These are phyloP conservation scores for Rhinichthys osculus DNA, from an alignment of 2,797 vertebrate species.

Conservation along the genomic window DNA sequence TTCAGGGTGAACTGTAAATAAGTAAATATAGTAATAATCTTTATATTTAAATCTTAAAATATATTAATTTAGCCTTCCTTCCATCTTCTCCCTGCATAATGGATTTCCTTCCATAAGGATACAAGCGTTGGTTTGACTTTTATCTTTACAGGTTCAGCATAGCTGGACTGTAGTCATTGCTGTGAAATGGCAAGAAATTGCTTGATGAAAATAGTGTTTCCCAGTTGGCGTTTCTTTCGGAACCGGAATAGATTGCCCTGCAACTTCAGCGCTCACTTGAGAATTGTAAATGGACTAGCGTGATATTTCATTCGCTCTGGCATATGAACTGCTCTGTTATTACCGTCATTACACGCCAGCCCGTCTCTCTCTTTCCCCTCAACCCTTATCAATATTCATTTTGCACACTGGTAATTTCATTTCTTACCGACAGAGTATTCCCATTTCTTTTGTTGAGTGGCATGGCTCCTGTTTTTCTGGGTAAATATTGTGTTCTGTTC, in stretches of 20 bases:
- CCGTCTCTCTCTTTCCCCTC: conserved; percentile 24
- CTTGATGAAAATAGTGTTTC: conserved; percentile 34
- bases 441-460: conserved; percentile 35
- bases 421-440: conserved; percentile 42
- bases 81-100: not conserved
- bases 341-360: conserved; percentile 39
- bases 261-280: conserved; percentile 45
- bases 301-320: conserved; percentile 41
- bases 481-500: conserved; percentile 31
- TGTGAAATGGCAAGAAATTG: conserved; percentile 29
- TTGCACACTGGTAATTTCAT: conserved; percentile 56
- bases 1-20: not conserved
- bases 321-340: conserved; percentile 41
- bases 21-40: not conserved
- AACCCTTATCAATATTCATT: conserved; percentile 54
- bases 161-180: conserved; percentile 11
- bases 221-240: conserved; percentile 17
- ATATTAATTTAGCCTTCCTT: not conserved
- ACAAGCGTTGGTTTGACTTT: not conserved
- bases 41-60: not conserved
- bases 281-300: conserved; percentile 46
- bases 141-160: not conserved
- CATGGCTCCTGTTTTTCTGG: conserved; percentile 6
- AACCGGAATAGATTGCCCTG: conserved; percentile 47
- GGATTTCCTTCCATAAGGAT: not conserved